Evolutionary conservation across 2,797 vertebrate genomes (phyloP).

Genomic region (Cephalopachus bancanus): DNA sequence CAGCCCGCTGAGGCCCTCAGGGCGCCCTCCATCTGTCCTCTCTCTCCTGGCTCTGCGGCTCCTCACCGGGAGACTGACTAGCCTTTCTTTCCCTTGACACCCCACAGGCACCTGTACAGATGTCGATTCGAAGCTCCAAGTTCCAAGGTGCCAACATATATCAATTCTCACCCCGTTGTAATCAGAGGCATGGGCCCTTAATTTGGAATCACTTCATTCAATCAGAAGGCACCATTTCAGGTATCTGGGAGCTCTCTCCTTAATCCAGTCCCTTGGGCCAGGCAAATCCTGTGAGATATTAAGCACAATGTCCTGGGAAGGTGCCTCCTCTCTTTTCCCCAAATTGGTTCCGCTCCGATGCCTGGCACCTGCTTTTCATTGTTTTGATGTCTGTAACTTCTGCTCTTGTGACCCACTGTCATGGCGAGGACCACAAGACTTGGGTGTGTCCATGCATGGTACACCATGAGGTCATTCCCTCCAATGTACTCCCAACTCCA

Average conservation of each 20-base stretch:
- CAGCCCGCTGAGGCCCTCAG: rapidly evolving
- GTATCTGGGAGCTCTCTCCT: neutral
- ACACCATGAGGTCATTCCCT: neutral
- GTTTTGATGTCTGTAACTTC: too few relatives aligned
- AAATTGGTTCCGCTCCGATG: neutral
- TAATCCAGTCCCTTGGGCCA: neutral
- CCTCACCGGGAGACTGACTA: neutral
- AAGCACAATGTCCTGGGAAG: neutral
- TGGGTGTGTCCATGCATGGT: rapidly evolving
- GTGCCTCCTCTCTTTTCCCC: neutral
- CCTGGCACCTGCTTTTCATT: rapidly evolving
- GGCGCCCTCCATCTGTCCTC: neutral
- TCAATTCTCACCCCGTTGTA: neutral
- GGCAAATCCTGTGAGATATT: neutral
- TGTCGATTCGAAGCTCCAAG: neutral
- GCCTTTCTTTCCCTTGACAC: neutral
- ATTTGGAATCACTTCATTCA: neutral
- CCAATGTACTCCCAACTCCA: neutral
- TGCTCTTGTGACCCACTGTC: neutral
- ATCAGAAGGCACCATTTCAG: neutral
- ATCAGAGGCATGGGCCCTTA: neutral
- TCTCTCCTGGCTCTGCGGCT: neutral
- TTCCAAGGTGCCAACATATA: neutral
- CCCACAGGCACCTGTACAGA: too few relatives aligned
- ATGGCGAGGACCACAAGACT: neutral